Evolutionary conservation across 2,888 invertebrate genomes (phyloP).

Genomic region (Listrodromus nycthemerus): DNA sequence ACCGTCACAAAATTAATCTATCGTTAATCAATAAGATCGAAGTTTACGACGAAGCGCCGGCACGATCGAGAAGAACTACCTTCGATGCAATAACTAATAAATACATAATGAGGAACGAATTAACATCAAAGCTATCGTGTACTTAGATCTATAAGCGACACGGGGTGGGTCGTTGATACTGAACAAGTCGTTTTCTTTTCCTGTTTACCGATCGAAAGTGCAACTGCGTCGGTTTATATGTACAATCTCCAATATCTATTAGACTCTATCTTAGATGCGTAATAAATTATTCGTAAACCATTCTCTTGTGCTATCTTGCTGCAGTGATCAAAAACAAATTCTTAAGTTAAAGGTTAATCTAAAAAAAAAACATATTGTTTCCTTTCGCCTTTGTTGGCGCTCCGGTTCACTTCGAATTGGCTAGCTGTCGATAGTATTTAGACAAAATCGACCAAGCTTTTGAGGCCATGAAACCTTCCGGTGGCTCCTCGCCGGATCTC

Average conservation of each 20-base stretch:
- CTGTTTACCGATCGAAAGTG: conserved; percentile 47
- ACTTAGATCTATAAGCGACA: not conserved
- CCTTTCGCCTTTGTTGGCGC: too few species aligned
- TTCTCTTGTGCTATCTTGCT: conserved; percentile 28
- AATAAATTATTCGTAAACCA: conserved; percentile 58
- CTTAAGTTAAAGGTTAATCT: not conserved
- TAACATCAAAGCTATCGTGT: conserved; percentile 17
- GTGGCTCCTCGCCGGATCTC: conserved; percentile 93
- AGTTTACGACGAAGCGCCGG: not conserved
- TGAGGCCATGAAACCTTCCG: conserved; percentile 98
- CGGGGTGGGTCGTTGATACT: conserved; percentile 19
- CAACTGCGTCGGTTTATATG: conserved; percentile 58
- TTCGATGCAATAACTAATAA: conserved; percentile 53
- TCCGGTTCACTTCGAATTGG: conserved; percentile 39
- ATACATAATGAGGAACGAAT: conserved; percentile 31
- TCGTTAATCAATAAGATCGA: conserved; percentile 30
- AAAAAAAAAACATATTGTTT: not conserved
- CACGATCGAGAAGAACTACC: conserved; percentile 16
- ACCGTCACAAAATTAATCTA: conserved; percentile 48
- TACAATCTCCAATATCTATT: conserved; percentile 65
- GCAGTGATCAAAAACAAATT: not conserved
- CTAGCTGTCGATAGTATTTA: conserved; percentile 91
- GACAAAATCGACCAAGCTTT: conserved; percentile 96
- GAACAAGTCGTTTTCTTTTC: conserved; percentile 20
- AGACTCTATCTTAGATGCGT: conserved; percentile 53